These are phyloP conservation scores for Steinernema feltiae DNA, from an alignment of 1,140 invertebrate species.

Conservation along the genomic window DNA sequence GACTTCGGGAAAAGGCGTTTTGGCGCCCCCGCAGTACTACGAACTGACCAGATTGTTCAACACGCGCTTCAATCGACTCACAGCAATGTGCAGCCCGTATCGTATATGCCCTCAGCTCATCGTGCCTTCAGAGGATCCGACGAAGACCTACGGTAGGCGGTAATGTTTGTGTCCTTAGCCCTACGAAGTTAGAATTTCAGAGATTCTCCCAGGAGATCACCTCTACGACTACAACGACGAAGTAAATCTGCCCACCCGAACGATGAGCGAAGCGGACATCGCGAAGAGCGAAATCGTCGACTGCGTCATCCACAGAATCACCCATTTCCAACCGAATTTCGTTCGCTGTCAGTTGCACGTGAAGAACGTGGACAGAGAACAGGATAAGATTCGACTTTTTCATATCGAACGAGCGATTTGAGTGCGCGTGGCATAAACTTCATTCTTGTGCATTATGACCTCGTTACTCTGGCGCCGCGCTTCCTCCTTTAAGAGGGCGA, in stretches of 20 bases:
- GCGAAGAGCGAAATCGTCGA: not conserved
- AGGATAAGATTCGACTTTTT: not conserved
- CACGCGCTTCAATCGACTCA: not conserved
- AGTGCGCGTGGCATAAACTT: no score
- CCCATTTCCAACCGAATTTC: not conserved
- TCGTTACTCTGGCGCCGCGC: no score
- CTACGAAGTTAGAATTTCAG: not conserved
- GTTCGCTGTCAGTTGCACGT: not conserved
- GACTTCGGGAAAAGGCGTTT: not conserved
- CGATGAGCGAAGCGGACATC: conserved; percentile 3
- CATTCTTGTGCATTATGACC: no score
- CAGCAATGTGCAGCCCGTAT: not conserved
- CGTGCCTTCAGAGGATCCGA: conserved; percentile 13
- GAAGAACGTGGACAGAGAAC: not conserved
- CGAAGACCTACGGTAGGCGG: not conserved
- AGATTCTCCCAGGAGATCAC: conserved; percentile 27
- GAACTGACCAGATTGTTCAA: conserved; percentile 29
- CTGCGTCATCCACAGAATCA: not conserved
- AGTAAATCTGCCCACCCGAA: not conserved
- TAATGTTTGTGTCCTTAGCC: not conserved
- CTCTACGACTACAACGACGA: not conserved
- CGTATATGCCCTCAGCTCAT: conserved; percentile 19
- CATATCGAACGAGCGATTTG: not conserved
- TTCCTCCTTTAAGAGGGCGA: no score
- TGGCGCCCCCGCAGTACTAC: conserved; percentile 30